These are phyloP conservation scores for Cryptus armator DNA, from an alignment of 2,888 invertebrate genomes.

Conservation along the genomic window DNA sequence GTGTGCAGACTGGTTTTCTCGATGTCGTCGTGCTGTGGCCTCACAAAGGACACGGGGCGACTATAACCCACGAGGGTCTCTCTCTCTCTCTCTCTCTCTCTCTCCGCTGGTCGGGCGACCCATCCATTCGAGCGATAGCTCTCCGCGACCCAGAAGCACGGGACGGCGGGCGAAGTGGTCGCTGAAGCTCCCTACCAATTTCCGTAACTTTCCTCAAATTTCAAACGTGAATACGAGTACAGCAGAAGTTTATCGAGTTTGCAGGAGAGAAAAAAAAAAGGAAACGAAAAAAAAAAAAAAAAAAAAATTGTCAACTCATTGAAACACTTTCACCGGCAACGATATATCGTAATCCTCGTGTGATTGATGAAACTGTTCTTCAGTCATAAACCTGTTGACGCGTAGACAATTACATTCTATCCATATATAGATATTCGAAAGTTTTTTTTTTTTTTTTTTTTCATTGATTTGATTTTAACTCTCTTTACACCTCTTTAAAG, in stretches of 20 bases:
- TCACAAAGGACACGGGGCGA: conserved; percentile 49
- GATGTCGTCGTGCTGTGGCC: conserved; percentile 31
- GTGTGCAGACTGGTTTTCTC: conserved; percentile 7
- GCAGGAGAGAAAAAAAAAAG: background rate
- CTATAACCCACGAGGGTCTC: conserved; percentile 19
- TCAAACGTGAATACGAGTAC: conserved; percentile 38
- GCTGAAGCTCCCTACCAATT: background rate
- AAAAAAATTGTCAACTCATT: background rate
- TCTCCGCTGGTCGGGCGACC: conserved; percentile 1
- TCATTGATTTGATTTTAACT: background rate
- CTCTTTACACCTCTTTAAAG: background rate
- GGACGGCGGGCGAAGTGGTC: background rate
- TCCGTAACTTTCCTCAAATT: conserved; percentile 38
- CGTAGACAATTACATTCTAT: background rate
- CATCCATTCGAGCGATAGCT: conserved; percentile 30
- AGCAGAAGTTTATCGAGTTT: background rate
- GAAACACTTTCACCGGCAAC: background rate
- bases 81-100: background rate
- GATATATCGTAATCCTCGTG: background rate
- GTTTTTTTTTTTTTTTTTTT: background rate
- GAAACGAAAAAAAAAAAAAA: background rate
- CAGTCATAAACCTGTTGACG: background rate
- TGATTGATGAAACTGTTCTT: background rate
- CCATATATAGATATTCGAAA: background rate
- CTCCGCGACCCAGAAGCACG: conserved; percentile 44